phyloP scores from a whole-genome alignment of 1,140 invertebrate species.

The Eufriesea mexicana region DNA sequence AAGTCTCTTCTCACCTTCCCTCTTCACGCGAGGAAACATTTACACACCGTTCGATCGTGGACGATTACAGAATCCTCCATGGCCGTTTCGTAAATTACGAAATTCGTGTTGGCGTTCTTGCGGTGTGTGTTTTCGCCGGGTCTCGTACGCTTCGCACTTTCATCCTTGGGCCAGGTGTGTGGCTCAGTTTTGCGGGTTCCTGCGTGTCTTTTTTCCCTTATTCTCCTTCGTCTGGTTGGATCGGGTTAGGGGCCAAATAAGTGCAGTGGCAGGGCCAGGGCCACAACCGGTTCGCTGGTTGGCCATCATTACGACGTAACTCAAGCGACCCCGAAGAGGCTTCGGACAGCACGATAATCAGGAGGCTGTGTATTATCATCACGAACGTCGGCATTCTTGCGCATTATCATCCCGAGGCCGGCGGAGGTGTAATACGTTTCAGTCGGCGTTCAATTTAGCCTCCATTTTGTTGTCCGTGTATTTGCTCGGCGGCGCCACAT shows the following conservation, averaged over 20 bases:
- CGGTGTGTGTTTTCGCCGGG: background rate
- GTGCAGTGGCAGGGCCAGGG: conserved; percentile 64
- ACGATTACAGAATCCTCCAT: background rate
- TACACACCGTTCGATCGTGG: background rate
- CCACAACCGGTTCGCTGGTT: conserved; percentile 63
- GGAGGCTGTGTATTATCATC: conserved; percentile 44
- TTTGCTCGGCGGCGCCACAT: background rate
- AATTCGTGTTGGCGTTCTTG: background rate
- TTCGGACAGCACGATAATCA: conserved; percentile 57
- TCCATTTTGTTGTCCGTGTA: background rate
- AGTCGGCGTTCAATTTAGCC: background rate
- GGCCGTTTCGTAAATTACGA: conserved; percentile 28
- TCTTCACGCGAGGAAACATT: background rate
- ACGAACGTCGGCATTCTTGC: conserved; percentile 9
- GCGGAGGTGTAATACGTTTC: background rate
- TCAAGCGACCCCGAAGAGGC: conserved; percentile 53
- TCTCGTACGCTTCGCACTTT: conserved; percentile 29
- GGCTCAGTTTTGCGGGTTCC: conserved; percentile 64
- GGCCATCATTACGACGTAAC: conserved; percentile 65
- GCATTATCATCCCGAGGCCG: conserved; percentile 5
- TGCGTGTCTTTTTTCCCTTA: conserved; percentile 25
- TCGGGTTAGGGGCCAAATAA: conserved; percentile 68
- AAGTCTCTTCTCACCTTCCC: background rate
- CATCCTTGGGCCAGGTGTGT: conserved; percentile 64
- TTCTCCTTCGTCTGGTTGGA: conserved; percentile 47